Conservation (phyloP, 2,113 vertebrate genomes). For the Corythornis vintsioides region DNA sequence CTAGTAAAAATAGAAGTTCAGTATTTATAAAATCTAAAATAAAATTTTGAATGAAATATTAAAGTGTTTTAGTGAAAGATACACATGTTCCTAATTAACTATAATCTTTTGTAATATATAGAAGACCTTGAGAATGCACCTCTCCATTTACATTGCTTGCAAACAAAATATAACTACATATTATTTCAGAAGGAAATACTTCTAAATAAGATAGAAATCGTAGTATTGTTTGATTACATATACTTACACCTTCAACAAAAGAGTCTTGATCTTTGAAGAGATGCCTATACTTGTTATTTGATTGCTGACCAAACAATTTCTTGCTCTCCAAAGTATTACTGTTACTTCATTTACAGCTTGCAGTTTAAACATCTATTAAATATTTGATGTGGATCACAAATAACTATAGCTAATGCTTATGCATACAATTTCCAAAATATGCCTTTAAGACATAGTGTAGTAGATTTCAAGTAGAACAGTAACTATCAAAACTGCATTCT, state of each 20-base stretch:
- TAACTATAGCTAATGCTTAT: not conserved
- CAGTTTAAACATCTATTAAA: constrained; percentile 1
- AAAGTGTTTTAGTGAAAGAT: not conserved
- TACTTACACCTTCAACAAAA: not conserved
- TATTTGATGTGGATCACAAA: constrained; percentile 21
- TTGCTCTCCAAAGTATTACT: not conserved
- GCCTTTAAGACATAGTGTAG: not conserved
- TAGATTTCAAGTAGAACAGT: not conserved
- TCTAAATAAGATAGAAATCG: not conserved
- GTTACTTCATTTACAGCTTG: not conserved
- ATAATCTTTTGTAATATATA: not conserved
- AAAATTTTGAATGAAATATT: too few relatives aligned
- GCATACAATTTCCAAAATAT: not conserved
- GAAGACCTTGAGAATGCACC: not conserved
- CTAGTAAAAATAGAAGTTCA: too few relatives aligned
- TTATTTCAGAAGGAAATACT: not conserved
- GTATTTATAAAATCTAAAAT: too few relatives aligned
- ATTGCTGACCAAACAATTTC: not conserved
- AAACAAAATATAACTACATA: not conserved
- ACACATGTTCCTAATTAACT: not conserved
- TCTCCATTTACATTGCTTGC: not conserved
- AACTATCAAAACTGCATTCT: not conserved
- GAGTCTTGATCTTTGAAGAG: not conserved
- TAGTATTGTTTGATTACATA: not conserved
- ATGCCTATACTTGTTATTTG: not conserved